Evolutionary conservation across 2,113 vertebrate genomes (phyloP).

Genomic region (Bubo bubo): DNA sequence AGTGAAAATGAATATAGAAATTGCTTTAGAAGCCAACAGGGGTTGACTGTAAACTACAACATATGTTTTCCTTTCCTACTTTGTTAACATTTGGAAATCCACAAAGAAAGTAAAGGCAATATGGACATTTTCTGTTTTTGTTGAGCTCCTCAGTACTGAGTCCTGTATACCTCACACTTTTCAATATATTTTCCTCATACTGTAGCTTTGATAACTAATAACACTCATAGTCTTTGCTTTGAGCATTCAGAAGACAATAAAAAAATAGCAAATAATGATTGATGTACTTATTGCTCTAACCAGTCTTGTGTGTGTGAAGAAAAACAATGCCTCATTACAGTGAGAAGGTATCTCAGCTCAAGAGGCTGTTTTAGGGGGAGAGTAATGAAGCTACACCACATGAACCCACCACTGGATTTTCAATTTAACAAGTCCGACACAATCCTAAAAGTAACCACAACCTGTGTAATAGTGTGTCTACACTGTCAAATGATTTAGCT

Average conservation of each 20-base stretch:
- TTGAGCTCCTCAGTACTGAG: background rate
- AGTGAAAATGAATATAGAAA: background rate
- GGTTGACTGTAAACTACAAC: background rate
- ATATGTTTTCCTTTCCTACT: background rate
- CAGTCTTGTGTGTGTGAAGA: background rate
- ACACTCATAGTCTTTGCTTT: constrained; percentile 13
- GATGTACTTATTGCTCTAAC: constrained; percentile 6
- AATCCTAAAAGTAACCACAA: background rate
- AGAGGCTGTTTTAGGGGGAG: background rate
- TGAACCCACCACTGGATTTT: background rate
- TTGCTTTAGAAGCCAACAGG: background rate
- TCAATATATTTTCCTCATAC: constrained; percentile 16
- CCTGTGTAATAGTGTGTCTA: background rate
- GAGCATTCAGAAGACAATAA: constrained; percentile 37
- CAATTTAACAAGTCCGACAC: background rate
- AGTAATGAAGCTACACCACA: background rate
- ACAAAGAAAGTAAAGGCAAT: background rate
- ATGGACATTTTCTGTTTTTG: background rate
- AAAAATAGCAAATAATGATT: background rate
- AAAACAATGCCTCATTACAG: background rate
- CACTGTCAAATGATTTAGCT: background rate
- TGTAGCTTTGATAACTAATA: constrained; percentile 10
- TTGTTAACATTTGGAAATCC: constrained; percentile 9
- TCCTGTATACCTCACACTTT: background rate
- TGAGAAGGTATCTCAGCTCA: background rate